phyloP scores from a whole-genome alignment of 2,113 vertebrate genomes.

The Caranx melampygus region DNA sequence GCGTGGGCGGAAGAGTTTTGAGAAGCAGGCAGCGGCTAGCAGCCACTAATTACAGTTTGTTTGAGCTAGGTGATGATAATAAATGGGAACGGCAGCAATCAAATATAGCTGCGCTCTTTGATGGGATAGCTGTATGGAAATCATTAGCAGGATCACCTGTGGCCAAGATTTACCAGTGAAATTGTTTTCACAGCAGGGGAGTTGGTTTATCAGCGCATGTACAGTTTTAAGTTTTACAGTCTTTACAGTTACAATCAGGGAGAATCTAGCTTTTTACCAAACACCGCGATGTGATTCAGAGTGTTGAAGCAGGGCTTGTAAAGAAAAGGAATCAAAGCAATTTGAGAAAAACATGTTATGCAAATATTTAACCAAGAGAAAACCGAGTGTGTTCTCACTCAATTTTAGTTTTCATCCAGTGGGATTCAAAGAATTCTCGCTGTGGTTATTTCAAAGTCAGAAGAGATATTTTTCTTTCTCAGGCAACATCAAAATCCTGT shows the following conservation, averaged over 20 bases:
- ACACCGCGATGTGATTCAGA: neutral
- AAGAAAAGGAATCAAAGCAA: neutral
- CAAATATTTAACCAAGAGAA: neutral
- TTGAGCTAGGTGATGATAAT: neutral
- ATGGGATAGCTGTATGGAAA: conserved; percentile 1
- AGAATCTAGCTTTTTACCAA: neutral
- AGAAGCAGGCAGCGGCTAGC: neutral
- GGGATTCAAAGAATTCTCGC: neutral
- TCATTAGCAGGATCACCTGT: neutral
- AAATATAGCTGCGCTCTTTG: neutral
- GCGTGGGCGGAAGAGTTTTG: neutral
- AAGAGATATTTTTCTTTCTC: neutral
- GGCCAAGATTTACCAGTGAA: neutral
- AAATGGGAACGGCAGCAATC: neutral
- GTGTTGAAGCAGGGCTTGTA: neutral
- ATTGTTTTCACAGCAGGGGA: neutral
- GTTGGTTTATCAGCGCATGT: neutral
- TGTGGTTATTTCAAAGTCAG: neutral
- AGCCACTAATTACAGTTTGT: conserved; percentile 4
- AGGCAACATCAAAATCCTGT: neutral
- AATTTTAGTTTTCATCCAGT: neutral
- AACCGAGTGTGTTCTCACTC: too few relatives aligned
- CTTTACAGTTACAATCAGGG: neutral
- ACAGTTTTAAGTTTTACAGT: neutral
- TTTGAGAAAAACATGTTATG: neutral